A percentile compares a stretch with the other conserved stretches of the same genome.
These are phyloP conservation scores for Cistogaster globosa DNA, from an alignment of 2,888 invertebrate species.

Conservation along the genomic window DNA sequence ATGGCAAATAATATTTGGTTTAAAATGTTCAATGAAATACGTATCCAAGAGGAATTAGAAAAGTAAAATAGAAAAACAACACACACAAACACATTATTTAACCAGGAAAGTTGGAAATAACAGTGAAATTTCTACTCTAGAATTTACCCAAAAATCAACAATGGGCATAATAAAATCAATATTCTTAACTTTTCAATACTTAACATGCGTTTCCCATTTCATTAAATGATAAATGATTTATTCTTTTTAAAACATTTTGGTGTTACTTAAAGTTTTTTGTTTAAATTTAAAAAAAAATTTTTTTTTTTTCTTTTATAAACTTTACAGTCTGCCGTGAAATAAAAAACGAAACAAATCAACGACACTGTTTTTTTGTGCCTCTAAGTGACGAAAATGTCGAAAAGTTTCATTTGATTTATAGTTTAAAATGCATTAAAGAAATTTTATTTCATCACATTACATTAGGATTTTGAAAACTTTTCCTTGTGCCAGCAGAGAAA, in stretches of 20 bases:
- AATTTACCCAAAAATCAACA: neutral
- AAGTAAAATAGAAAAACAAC: neutral
- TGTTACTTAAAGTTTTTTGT: conserved; percentile 54
- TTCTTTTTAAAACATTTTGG: neutral
- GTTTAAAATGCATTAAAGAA: conserved; percentile 67
- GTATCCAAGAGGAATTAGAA: neutral
- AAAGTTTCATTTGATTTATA: conserved; percentile 69
- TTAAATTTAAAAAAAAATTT: neutral
- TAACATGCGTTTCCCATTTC: conserved; percentile 20
- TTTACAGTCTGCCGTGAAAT: neutral
- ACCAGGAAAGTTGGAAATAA: neutral
- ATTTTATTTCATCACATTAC: conserved; percentile 59
- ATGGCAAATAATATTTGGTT: conserved; percentile 22
- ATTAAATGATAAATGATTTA: conserved; percentile 60
- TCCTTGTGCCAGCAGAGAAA: conserved; percentile 25
- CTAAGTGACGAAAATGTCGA: conserved; percentile 68
- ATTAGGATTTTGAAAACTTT: conserved; percentile 46
- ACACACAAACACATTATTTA: neutral
- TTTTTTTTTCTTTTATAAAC: conserved; percentile 16
- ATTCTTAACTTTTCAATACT: conserved; percentile 15
- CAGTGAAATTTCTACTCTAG: neutral
- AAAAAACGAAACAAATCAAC: neutral
- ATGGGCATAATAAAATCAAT: conserved; percentile 17
- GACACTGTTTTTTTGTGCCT: conserved; percentile 4
- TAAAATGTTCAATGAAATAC: neutral